Evolutionary conservation across 2,888 invertebrate genomes (phyloP).

Genomic region (Sylvicola cinctus): DNA sequence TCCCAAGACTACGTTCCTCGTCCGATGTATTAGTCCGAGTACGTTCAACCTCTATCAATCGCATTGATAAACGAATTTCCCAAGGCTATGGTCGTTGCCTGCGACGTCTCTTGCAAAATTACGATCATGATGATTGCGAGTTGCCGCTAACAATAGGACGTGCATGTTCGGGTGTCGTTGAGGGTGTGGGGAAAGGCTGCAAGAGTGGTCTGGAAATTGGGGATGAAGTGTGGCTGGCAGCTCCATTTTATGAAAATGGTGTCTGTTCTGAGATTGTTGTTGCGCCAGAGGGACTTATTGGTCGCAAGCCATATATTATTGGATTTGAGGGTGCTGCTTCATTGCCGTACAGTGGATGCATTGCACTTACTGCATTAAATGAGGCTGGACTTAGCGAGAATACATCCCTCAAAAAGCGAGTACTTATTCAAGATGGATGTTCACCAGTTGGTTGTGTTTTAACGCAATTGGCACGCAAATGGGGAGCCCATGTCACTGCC

Average conservation of each 20-base stretch:
- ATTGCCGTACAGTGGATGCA: conserved; percentile 35
- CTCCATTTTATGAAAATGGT: conserved; percentile 35
- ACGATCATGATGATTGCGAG: conserved; percentile 12
- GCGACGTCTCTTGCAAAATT: conserved; percentile 21
- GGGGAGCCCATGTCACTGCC: conserved; percentile 33
- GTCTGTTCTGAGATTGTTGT: conserved; percentile 33
- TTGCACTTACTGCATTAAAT: conserved; percentile 31
- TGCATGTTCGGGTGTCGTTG: conserved; percentile 37
- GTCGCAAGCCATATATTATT: conserved; percentile 31
- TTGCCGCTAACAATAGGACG: conserved; percentile 37
- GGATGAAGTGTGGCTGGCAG: conserved; percentile 37
- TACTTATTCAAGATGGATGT: conserved; percentile 27
- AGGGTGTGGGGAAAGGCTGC: conserved; percentile 36
- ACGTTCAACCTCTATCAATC: conserved; percentile 30
- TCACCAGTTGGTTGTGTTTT: conserved; percentile 36
- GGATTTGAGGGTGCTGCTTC: conserved; percentile 37
- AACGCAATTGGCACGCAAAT: conserved; percentile 32
- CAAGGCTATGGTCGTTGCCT: conserved; percentile 28
- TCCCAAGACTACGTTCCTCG: conserved; percentile 25
- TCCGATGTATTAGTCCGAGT: conserved; percentile 32
- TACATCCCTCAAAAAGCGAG: no score
- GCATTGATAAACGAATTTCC: conserved; percentile 30
- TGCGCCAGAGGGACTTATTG: conserved; percentile 29
- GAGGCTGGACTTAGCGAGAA: conserved; percentile 26
- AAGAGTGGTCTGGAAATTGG: conserved; percentile 31